Percentiles rank a stretch among this genome's conserved stretches.
Conservation (phyloP, 1,140 invertebrate species). For the Manduca sexta region DNA sequence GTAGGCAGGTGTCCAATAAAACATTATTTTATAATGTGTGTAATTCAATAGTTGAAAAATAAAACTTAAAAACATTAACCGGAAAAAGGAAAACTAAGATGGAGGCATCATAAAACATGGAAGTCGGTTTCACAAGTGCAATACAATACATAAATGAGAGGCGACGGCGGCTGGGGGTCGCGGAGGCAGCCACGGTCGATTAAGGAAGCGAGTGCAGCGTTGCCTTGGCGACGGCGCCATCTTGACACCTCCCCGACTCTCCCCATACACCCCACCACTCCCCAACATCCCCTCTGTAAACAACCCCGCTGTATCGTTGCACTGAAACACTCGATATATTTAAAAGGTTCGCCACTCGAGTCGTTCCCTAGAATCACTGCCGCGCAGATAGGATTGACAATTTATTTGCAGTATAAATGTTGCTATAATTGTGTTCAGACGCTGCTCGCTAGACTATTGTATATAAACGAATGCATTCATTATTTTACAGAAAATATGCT, state of each 20-base stretch:
- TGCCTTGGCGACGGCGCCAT: constrained; percentile 65
- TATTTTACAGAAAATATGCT: too few species aligned
- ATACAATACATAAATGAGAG: constrained; percentile 62
- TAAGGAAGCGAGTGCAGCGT: constrained; percentile 70
- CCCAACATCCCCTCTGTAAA: constrained; percentile 47
- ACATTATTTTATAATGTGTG: too few species aligned
- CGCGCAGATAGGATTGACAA: constrained; percentile 32
- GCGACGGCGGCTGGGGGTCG: constrained; percentile 33
- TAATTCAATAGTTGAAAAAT: too few species aligned
- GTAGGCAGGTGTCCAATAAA: too few species aligned
- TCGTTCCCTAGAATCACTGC: constrained; percentile 29
- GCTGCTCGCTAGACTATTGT: too few species aligned
- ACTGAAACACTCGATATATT: constrained; percentile 70
- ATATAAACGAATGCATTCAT: too few species aligned
- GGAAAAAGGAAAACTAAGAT: not conserved
- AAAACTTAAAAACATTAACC: not conserved
- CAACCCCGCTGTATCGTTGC: constrained; percentile 65
- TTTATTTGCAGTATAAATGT: constrained; percentile 12
- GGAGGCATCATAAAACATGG: constrained; percentile 27
- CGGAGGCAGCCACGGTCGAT: constrained; percentile 59
- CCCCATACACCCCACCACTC: constrained; percentile 8
- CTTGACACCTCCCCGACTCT: constrained; percentile 37
- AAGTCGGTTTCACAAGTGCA: constrained; percentile 45
- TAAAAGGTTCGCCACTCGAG: constrained; percentile 41
- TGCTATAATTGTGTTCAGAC: too few species aligned